Percentiles rank a stretch among this genome's conserved stretches.
Conservation (phyloP, 35 echinoderm and acorn worm species). For the Ophioderma brevispina region DNA sequence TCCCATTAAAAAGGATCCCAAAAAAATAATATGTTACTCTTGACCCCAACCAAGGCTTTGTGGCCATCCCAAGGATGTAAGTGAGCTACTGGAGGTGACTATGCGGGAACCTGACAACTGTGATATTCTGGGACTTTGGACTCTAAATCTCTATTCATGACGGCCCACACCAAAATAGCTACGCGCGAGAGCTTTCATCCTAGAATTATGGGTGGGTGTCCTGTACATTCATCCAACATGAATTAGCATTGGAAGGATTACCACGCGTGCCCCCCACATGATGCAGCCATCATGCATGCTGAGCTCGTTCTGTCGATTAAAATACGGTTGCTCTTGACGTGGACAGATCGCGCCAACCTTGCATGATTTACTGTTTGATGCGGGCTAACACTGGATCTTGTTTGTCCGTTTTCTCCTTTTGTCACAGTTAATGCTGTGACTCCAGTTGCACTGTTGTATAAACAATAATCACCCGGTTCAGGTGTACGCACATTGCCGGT, state of each 20-base stretch:
- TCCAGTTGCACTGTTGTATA: neutral
- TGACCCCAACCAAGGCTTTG: slow-evolving; percentile 14
- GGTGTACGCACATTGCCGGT: neutral
- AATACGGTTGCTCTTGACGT: too few species aligned
- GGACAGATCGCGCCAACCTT: slow-evolving; percentile 29
- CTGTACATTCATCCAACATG: too few species aligned
- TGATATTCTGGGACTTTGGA: neutral
- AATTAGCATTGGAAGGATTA: slow-evolving; percentile 47
- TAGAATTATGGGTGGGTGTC: too few species aligned
- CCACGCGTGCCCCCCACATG: too few species aligned
- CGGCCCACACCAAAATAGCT: slow-evolving; percentile 75
- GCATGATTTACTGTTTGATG: slow-evolving; percentile 35
- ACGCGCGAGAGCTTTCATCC: too few species aligned
- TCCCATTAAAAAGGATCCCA: slow-evolving; percentile 17
- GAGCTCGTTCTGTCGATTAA: too few species aligned
- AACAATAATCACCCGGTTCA: neutral
- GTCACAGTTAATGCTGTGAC: slow-evolving; percentile 23
- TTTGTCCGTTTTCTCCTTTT: slow-evolving; percentile 32
- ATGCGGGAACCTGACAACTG: too few species aligned
- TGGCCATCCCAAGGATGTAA: slow-evolving; percentile 60
- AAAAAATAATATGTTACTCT: slow-evolving; percentile 57
- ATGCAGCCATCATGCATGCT: too few species aligned
- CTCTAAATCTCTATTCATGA: slow-evolving; percentile 37
- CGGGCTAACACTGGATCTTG: too few species aligned
- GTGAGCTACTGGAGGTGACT: too few species aligned